Base-by-base conservation (phyloP, 2,113 vertebrate species). In the Nothoprocta perdicaria region DNA sequence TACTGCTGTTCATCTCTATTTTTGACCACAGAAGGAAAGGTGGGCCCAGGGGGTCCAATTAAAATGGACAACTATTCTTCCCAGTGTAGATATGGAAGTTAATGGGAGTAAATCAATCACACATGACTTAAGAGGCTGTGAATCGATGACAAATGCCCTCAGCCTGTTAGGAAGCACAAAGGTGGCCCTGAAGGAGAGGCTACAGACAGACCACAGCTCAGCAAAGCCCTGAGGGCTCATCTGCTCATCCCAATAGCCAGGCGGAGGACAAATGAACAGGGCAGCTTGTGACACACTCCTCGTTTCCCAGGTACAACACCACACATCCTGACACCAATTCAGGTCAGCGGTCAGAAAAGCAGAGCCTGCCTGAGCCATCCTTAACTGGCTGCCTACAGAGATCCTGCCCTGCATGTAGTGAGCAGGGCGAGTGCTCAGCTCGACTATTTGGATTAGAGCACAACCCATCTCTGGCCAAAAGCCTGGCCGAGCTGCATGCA, bases 351-450 rank as follows among this genome's bases (percentile, higher is more conserved):
- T 19, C 79, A 38, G 58, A 63, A 84, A 90, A 38, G 58, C 12
- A 41, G n/a, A 75, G 52, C 27, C 6, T 82, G n/a, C n/a, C 46
- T 27, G 46, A 75, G 77, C 66, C 46, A 61, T 7, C 52, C 23
- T 75, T 68, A 78, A 48, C 14, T 48, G n/a, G 14, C 29, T 38
- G 33, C 72, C 68, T 55, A 67, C 33, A 80, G 78, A 77, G 16
- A 67, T 43, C 58, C 8, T 5, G 21, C 7, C 40, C 60, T 0
- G 0, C 12, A 22, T 5, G 3, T 8, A n/a, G 76, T 3, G 9
- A 55, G 24, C n/a, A 69, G 60, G 35, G 9, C 0, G 3, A 77
- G 31, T 4, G 18, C 50, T 82, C 9, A 65, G 63, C 50, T 62
- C 40, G 23, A 57, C 45, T 57, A 7, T 67, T 79, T 33, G 26